Evolutionary conservation across 2,797 vertebrate genomes (phyloP).

Genomic region (Muscicapa striata): DNA sequence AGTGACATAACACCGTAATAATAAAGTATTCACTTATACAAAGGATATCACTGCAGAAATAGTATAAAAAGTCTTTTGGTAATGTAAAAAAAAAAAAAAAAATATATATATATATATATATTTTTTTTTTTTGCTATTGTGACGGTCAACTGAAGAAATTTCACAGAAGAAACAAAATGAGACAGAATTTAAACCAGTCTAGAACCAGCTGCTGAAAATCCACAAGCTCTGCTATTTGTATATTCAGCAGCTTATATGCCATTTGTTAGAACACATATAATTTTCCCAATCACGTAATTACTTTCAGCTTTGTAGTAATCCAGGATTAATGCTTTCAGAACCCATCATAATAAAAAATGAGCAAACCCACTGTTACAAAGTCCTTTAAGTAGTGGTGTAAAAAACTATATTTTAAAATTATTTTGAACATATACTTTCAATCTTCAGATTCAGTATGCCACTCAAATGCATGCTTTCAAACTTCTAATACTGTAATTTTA

Average conservation of each 20-base stretch:
- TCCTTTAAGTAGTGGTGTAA: background rate
- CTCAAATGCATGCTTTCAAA: background rate
- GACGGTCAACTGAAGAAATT: background rate
- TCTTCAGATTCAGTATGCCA: background rate
- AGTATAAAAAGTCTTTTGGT: background rate
- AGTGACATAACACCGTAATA: background rate
- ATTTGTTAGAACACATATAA: background rate
- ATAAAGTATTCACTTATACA: background rate
- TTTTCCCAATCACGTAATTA: background rate
- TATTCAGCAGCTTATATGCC: background rate
- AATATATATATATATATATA: too few relatives aligned
- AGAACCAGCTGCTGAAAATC: background rate
- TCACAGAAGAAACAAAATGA: background rate
- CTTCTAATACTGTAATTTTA: background rate
- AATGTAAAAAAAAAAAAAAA: background rate
- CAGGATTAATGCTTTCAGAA: background rate
- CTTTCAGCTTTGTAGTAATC: background rate
- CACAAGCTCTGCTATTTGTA: background rate
- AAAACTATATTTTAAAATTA: accelerated
- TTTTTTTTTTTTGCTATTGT: background rate
- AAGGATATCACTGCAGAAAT: background rate
- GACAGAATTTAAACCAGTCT: background rate
- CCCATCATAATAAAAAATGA: background rate
- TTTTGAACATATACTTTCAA: background rate
- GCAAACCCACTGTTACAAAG: background rate